Conservation (phyloP, 2,797 vertebrate species). For the Neomorphus geoffroyi region DNA sequence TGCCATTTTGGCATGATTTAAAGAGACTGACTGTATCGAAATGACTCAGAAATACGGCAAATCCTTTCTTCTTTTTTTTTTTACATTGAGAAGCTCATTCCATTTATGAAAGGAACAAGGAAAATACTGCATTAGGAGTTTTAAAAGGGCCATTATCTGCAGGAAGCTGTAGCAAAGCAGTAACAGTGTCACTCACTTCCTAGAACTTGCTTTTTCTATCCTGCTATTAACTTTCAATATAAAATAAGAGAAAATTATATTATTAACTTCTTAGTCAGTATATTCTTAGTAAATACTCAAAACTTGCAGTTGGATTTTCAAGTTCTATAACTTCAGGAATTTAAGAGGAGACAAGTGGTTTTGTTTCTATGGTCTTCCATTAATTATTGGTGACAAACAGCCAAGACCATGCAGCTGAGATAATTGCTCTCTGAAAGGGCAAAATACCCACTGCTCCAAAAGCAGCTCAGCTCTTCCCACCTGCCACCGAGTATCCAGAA, state of each 20-base stretch:
- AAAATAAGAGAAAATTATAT: not conserved
- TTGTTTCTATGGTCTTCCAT: not conserved
- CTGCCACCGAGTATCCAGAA: not conserved
- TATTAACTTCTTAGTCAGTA: not conserved
- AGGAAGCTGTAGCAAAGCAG: not conserved
- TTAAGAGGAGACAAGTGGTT: not conserved
- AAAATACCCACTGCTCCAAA: not conserved
- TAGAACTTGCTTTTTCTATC: not conserved
- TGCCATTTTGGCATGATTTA: not conserved
- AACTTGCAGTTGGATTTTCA: not conserved
- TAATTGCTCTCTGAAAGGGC: not conserved
- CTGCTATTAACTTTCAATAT: not conserved
- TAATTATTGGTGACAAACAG: not conserved
- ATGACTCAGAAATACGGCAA: not conserved
- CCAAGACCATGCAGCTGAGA: not conserved
- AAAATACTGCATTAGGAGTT: not conserved
- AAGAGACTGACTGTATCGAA: not conserved
- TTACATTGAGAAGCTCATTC: not conserved
- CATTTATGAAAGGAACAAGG: constrained; percentile 4
- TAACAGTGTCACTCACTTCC: not conserved
- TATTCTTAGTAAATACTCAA: not conserved
- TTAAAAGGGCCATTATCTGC: not conserved
- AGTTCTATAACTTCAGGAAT: not conserved
- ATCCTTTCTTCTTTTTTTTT: not conserved
- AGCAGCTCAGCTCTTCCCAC: not conserved